Evolutionary conservation across 2,888 invertebrate species (phyloP).

Genomic region (Zaprionus lineosus): DNA sequence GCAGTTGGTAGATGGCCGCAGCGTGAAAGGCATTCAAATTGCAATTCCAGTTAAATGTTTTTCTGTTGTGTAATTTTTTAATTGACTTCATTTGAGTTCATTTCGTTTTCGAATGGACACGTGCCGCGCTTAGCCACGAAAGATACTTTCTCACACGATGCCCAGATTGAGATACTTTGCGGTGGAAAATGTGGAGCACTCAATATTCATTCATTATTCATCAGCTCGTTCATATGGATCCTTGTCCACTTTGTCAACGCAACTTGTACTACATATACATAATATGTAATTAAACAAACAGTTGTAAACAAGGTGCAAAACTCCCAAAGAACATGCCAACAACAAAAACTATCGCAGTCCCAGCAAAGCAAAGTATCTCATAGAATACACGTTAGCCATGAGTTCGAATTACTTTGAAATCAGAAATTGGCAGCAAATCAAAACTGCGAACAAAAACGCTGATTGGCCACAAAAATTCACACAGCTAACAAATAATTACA

Average conservation of each 20-base stretch:
- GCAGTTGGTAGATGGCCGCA: slow-evolving; percentile 15
- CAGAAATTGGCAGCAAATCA: slow-evolving; percentile 74
- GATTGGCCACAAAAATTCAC: slow-evolving; percentile 78
- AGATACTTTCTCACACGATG: slow-evolving; percentile 57
- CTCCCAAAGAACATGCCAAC: slow-evolving; percentile 57
- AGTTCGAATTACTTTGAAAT: slow-evolving; percentile 70
- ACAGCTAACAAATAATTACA: slow-evolving; percentile 74
- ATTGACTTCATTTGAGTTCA: slow-evolving; percentile 51
- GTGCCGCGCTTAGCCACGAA: slow-evolving; percentile 46
- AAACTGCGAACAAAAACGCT: slow-evolving; percentile 78
- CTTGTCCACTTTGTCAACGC: slow-evolving; percentile 73
- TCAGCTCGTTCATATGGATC: slow-evolving; percentile 55
- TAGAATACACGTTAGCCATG: slow-evolving; percentile 77
- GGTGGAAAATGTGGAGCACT: slow-evolving; percentile 31
- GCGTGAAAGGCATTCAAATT: slow-evolving; percentile 76
- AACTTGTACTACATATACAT: slow-evolving; percentile 67
- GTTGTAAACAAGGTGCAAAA: slow-evolving; percentile 68
- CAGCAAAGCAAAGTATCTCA: slow-evolving; percentile 59
- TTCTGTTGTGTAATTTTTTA: slow-evolving; percentile 60
- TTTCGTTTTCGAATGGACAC: slow-evolving; percentile 51
- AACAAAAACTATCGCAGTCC: slow-evolving; percentile 27
- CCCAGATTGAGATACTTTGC: too few relatives aligned
- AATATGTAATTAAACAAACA: slow-evolving; percentile 74
- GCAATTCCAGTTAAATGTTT: slow-evolving; percentile 48
- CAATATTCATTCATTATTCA: slow-evolving; percentile 53